Evolutionary conservation across 2,797 vertebrate genomes (phyloP), one percentile per base, ranked within the genome.

Genomic region (Poeciliopsis presidionis): DNA sequence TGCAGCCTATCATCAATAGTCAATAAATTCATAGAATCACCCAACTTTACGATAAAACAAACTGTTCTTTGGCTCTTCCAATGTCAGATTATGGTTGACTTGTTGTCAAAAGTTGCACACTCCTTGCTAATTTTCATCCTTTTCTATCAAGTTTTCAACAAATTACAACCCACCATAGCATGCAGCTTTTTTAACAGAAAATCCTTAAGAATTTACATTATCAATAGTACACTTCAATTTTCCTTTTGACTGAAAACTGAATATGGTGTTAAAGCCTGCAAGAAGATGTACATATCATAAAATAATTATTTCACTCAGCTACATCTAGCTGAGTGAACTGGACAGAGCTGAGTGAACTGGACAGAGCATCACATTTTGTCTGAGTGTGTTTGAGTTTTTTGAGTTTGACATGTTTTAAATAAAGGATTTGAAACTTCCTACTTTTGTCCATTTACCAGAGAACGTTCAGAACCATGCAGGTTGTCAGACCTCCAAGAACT

Each of bases 401-500:
- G 61, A 63, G 33, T 20, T 39, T 36, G 28, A 59, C n/a, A 63
- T 36, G 61, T 65, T 65, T 65, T 39, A 65, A 2, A 22, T 5
- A 39, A 67, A 67, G 8, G 8, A 67, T 39, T 22, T 22, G 14
- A 39, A 41, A 13, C 5, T 33, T 41, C 36, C 36, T 25, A 41
- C 18, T 67, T 41, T 25, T 25, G 36, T 67, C 39, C 22, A 41
- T 67, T 67, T 84, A 96, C 95, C 94, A 95, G 70, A 95, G 92
- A 80, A 95, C 90, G 89, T 95, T 95, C 51, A 95, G 90, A 8
- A 95, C 72, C 2, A 92, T 87, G 76, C 93, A 95, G 51, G 95
- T 95, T 59, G 91, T 84, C 74, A 96, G 88, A 43, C 94, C 94
- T 74, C 90, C 92, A 1, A 94, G 87, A 2, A 95, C 85, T 0